Conservation (phyloP, 2,113 vertebrate genomes). For the Tachysurus vachellii region DNA sequence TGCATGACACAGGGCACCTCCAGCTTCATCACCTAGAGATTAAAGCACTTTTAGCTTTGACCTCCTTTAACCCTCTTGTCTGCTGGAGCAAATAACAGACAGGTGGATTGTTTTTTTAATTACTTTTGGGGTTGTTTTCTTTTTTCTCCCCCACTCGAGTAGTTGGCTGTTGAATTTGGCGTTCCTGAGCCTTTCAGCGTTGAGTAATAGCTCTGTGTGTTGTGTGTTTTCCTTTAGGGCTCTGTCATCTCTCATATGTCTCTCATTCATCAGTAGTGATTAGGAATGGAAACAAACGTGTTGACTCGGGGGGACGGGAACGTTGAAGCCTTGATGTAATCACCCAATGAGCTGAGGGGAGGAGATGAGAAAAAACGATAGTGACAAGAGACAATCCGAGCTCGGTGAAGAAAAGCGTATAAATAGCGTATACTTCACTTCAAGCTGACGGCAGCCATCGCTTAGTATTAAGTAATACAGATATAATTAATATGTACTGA, state of each 20-base stretch:
- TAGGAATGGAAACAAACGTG: constrained; percentile 15
- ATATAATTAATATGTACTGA: background rate
- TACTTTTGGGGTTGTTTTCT: background rate
- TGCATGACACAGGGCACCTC: background rate
- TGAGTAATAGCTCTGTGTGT: background rate
- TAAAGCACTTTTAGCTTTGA: background rate
- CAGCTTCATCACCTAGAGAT: background rate
- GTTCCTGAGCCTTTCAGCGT: background rate
- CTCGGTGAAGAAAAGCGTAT: background rate
- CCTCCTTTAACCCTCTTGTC: background rate
- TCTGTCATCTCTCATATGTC: constrained; percentile 7
- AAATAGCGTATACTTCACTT: background rate
- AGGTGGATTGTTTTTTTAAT: background rate
- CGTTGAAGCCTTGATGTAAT: constrained; percentile 4
- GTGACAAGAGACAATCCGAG: background rate
- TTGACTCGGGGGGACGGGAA: background rate
- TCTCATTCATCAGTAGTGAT: constrained; percentile 7
- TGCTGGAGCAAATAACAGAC: background rate
- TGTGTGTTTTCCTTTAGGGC: constrained; percentile 16
- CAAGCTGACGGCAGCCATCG: background rate
- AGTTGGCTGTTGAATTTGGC: background rate
- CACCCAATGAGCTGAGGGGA: background rate
- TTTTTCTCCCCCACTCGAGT: background rate
- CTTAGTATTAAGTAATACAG: background rate
- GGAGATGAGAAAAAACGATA: background rate